Base-by-base conservation (phyloP, 2,888 invertebrate genomes). In the Ochlodes sylvanus region DNA sequence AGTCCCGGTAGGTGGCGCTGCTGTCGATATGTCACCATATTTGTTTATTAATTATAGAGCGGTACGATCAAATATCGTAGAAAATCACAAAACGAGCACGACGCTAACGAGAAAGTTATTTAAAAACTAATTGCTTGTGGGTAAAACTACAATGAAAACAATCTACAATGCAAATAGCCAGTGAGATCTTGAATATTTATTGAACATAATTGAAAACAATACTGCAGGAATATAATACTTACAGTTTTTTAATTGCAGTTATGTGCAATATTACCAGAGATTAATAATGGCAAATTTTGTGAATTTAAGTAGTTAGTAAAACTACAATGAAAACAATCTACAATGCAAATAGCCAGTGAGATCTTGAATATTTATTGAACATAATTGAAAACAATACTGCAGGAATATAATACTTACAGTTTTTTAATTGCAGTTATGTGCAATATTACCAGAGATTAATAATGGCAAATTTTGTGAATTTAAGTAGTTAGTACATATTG, bases 281-380 rank as follows among this genome's bases (percentile, higher is more conserved):
- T 38, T 38, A 9, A 10, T 3, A 38, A 38, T 12, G 12, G 7
- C 7, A 38, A 38, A 9, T 4, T 27, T 27, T 27, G 27, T 2
- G 27, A 27, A 5, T 27, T 27, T 27, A n/a, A 27, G 27, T 27
- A 27, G n/a, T n/a, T n/a, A 63, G 34, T 64, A 66, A 60, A 66
- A 60, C 41, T 60, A 52, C 60, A 60, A 42, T 60, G 60, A 60
- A 66, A 60, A 58, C 50, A 54, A 66, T 66, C 44, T 66, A 50
- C 58, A 66, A 52, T 66, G 66, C 66, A 66, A 66, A 66, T 42
- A 42, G 15, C 50, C 57, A 17, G 17, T 27, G 58, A 38, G 52
- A 32, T 66, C 58, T 66, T 60, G 58, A 66, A 66, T 66, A 66
- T 60, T 58, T 66, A 60, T 66, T 58, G 41, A 65, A 41, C 58